Conservation (phyloP, 2,113 vertebrate genomes). For the Lophochroa leadbeateri region DNA sequence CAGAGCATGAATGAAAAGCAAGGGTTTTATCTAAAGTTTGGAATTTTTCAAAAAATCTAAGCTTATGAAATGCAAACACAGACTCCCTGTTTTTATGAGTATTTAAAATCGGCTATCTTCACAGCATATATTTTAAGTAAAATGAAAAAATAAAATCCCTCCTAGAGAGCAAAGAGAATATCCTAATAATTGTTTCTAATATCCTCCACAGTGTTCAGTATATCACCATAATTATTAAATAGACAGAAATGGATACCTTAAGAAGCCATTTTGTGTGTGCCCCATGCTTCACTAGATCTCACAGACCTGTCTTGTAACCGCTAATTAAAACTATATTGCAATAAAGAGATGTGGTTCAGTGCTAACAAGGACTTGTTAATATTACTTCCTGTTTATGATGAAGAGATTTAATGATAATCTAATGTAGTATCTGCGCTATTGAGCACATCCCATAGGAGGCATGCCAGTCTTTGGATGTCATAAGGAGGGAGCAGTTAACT, state of each 20-base stretch:
- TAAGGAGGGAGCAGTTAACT: neutral
- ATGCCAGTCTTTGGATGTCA: neutral
- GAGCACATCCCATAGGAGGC: neutral
- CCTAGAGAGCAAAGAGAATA: constrained; percentile 10
- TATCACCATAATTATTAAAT: constrained; percentile 29
- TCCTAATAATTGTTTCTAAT: constrained; percentile 32
- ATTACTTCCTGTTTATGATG: constrained; percentile 8
- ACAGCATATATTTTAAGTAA: neutral
- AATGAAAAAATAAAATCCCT: constrained; percentile 1
- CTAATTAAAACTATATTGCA: constrained; percentile 57
- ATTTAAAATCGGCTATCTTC: neutral
- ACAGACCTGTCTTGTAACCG: constrained; percentile 36
- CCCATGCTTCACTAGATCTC: constrained; percentile 15
- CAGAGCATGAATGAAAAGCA: neutral
- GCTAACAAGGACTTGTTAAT: constrained; percentile 17
- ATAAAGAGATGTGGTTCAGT: constrained; percentile 24
- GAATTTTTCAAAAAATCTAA: neutral
- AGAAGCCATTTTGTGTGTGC: neutral
- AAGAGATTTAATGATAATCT: neutral
- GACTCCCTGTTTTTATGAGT: neutral
- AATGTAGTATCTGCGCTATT: accelerated
- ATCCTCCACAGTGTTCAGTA: neutral
- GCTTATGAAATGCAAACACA: neutral
- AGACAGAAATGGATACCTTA: constrained; percentile 1
- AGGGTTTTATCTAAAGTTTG: neutral